phyloP scores from a whole-genome alignment of 2,797 vertebrate genomes.

The Platalea minor region DNA sequence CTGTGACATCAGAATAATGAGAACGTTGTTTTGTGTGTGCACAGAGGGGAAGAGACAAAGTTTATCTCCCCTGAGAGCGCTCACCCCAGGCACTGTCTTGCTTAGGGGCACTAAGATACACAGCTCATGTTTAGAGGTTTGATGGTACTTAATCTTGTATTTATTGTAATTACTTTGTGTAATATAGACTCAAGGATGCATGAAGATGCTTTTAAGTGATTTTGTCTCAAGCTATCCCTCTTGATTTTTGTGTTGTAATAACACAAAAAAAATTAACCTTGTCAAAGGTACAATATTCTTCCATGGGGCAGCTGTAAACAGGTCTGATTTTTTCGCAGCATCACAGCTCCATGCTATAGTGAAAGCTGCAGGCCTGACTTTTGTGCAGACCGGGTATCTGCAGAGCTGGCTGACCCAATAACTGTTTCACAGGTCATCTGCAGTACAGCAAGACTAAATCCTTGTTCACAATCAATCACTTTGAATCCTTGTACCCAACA shows the following conservation, averaged over 20 bases:
- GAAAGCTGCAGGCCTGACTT: not conserved
- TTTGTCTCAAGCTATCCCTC: not conserved
- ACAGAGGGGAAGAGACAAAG: not conserved
- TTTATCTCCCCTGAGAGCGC: not conserved
- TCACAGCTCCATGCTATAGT: not conserved
- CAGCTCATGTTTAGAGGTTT: not conserved
- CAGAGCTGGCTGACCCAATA: not conserved
- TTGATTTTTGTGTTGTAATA: not conserved
- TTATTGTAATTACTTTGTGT: not conserved
- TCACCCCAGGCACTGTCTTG: not conserved
- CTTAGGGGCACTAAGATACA: not conserved
- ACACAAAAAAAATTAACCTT: not conserved
- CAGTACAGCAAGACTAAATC: not conserved
- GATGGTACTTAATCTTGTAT: not conserved
- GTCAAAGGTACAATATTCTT: not conserved
- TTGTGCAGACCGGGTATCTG: not conserved
- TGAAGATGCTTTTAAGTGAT: not conserved
- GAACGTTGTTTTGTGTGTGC: not conserved
- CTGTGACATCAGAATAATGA: not conserved
- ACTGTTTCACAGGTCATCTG: not conserved
- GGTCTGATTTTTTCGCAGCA: not conserved
- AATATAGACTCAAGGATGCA: not conserved
- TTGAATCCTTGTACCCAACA: not conserved
- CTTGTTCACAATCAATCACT: not conserved
- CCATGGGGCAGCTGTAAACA: not conserved